Conservation (phyloP, 2,113 vertebrate genomes). For the Emydura subglobosa region DNA sequence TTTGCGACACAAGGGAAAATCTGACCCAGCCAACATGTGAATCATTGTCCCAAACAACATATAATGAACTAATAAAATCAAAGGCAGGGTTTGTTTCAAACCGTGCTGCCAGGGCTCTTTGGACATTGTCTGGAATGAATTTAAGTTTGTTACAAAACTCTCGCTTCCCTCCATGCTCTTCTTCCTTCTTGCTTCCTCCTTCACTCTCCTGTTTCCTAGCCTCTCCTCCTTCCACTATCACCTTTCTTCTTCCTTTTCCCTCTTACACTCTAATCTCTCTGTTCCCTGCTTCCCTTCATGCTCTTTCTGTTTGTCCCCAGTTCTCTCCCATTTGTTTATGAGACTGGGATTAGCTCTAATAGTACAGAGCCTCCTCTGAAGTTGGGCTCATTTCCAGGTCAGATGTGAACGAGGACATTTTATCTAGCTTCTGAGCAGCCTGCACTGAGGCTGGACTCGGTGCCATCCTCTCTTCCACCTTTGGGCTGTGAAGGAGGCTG, state of each 20-base stretch:
- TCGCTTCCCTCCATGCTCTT: neutral
- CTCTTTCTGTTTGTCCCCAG: neutral
- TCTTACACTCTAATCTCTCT: neutral
- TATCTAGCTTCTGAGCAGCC: neutral
- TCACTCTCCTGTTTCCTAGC: neutral
- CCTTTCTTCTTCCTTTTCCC: neutral
- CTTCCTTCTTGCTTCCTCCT: slow-evolving; percentile 19
- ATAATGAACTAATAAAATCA: slow-evolving; percentile 77
- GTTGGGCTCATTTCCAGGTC: neutral
- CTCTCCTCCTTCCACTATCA: neutral
- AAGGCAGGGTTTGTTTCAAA: slow-evolving; percentile 74
- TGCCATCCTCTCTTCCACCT: neutral
- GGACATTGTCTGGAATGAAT: slow-evolving; percentile 77
- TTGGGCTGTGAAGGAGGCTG: fast-evolving
- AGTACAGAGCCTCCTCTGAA: neutral
- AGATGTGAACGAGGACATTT: neutral
- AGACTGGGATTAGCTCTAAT: fast-evolving
- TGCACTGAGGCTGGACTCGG: fast-evolving
- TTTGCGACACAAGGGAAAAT: slow-evolving; percentile 75
- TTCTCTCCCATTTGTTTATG: neutral
- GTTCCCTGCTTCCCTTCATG: neutral
- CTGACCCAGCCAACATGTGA: slow-evolving; percentile 70
- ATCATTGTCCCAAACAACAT: slow-evolving; percentile 75
- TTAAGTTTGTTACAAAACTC: slow-evolving; percentile 73
- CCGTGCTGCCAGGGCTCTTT: slow-evolving; percentile 69